Evolutionary conservation across 2,113 vertebrate species (phyloP).

Genomic region (Dicentrarchus labrax): DNA sequence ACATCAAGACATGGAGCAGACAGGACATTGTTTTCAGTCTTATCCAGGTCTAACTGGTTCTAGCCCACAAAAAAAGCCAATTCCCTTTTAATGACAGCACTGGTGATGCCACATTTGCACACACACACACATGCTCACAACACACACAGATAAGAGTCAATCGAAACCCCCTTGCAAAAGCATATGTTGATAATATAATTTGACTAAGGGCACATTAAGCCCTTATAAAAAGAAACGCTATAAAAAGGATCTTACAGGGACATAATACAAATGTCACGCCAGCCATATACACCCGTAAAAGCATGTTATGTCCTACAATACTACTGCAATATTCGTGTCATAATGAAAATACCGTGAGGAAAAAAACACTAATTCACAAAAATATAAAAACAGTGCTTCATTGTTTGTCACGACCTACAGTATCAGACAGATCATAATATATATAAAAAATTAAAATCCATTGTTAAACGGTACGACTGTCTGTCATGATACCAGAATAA

Average conservation of each 20-base stretch:
- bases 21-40: not conserved
- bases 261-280: not conserved
- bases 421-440: not conserved
- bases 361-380: not conserved
- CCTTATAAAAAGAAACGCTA: not conserved
- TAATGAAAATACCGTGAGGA: not conserved
- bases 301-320: not conserved
- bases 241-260: not conserved
- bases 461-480: constrained; percentile 14
- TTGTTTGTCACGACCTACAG: not conserved
- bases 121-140: not conserved
- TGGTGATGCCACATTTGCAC: not conserved
- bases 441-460: not conserved
- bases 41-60: constrained; percentile 56
- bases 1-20: not conserved
- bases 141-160: not conserved
- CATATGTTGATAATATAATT: not conserved
- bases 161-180: not conserved
- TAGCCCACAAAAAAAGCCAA: constrained; percentile 9
- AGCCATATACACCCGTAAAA: not conserved
- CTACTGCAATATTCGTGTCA: not conserved
- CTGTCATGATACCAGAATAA: constrained; percentile 6
- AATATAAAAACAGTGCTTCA: not conserved
- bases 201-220: not conserved
- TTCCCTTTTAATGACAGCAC: not conserved